phyloP scores from a whole-genome alignment of 2,888 invertebrate genomes.

The Flexamia atlantica region DNA sequence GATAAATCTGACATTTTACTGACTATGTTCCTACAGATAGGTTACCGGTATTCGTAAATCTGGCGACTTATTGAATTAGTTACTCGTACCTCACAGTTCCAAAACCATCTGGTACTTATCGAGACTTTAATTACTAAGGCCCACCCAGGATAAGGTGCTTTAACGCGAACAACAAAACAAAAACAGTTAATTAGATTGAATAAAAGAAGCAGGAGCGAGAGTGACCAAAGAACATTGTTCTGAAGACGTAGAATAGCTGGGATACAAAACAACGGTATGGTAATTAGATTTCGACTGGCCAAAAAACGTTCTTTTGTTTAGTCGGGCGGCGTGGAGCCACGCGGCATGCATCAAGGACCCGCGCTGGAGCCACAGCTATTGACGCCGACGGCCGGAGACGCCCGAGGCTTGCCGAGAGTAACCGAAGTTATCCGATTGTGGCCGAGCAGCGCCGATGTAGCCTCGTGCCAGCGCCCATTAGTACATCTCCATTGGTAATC shows the following conservation, averaged over 20 bases:
- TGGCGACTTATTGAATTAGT: too few relatives aligned
- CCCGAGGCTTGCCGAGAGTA: slow-evolving; percentile 24
- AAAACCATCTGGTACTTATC: too few relatives aligned
- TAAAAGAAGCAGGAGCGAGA: slow-evolving; percentile 38
- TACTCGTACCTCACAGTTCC: too few relatives aligned
- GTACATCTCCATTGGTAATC: slow-evolving; percentile 38
- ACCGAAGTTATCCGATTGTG: not conserved
- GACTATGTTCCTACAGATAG: too few relatives aligned
- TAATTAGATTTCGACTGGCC: slow-evolving; percentile 58
- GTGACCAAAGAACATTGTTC: slow-evolving; percentile 35
- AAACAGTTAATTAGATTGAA: slow-evolving; percentile 31
- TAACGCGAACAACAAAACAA: not conserved
- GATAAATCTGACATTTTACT: too few relatives aligned
- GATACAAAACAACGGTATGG: slow-evolving; percentile 52
- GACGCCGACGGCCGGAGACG: not conserved
- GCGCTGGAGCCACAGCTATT: slow-evolving; percentile 43
- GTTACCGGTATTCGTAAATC: too few relatives aligned
- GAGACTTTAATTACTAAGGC: not conserved
- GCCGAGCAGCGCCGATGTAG: not conserved
- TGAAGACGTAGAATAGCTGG: slow-evolving; percentile 25
- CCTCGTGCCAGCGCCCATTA: slow-evolving; percentile 46
- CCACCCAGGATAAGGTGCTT: not conserved
- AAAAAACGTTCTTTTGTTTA: slow-evolving; percentile 48
- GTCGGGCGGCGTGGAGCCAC: not conserved
- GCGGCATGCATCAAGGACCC: slow-evolving; percentile 52